A percentile compares a stretch with the other conserved stretches of the same genome.
Conservation (phyloP, 2,113 vertebrate genomes). For the Pagrus major region DNA sequence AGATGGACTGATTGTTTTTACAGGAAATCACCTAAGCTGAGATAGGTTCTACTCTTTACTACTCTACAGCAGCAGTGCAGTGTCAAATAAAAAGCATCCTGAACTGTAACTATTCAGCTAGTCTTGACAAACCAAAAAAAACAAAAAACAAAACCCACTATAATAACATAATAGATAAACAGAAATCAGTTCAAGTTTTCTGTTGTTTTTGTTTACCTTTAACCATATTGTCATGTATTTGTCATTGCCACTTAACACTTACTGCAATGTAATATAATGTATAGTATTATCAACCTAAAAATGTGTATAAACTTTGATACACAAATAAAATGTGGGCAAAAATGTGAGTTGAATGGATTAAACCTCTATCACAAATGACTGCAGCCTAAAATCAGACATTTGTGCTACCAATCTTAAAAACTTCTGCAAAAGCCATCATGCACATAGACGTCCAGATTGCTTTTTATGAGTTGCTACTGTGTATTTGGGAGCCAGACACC, state of each 20-base stretch:
- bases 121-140: neutral
- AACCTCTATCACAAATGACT: neutral
- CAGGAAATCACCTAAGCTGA: neutral
- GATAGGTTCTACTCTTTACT: neutral
- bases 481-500: neutral
- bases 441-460: neutral
- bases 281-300: neutral
- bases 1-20: neutral
- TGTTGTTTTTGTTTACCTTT: neutral
- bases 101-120: neutral
- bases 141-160: too few relatives aligned
- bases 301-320: neutral
- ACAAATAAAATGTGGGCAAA: neutral
- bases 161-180: too few relatives aligned
- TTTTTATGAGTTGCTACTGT: slow-evolving; percentile 14
- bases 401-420: neutral
- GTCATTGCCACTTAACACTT: neutral
- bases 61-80: neutral
- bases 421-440: slow-evolving; percentile 14
- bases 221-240: neutral
- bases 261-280: slow-evolving; percentile 1
- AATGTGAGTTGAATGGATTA: neutral
- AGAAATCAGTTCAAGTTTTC: neutral
- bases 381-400: neutral
- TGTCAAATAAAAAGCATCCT: neutral